phyloP scores from a whole-genome alignment of 1,140 invertebrate species.

The Phymastichus coffea region DNA sequence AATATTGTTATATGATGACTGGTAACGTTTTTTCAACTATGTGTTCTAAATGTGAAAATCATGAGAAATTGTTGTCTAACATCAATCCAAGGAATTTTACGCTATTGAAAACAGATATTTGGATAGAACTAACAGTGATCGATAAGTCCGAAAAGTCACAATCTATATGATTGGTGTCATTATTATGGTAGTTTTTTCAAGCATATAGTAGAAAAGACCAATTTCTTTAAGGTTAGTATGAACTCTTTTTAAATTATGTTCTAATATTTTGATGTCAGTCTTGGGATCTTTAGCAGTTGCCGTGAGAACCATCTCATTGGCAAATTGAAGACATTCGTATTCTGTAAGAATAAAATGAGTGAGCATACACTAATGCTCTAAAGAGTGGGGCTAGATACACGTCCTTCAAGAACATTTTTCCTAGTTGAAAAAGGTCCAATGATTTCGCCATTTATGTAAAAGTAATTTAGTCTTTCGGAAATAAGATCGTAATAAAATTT shows the following conservation, averaged over 20 bases:
- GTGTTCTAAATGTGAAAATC: neutral
- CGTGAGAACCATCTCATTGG: neutral
- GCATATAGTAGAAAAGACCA: neutral
- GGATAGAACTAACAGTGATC: neutral
- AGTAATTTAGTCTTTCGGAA: neutral
- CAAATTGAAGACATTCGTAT: neutral
- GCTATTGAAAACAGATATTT: neutral
- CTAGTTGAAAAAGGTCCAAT: neutral
- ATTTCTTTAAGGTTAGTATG: neutral
- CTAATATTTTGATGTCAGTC: neutral
- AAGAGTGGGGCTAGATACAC: neutral
- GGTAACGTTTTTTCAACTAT: neutral
- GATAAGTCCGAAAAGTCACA: neutral
- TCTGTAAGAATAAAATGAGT: neutral
- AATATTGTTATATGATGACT: neutral
- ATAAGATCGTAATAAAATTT: neutral
- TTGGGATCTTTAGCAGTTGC: neutral
- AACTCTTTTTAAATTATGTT: neutral
- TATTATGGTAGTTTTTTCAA: neutral
- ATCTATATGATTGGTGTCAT: neutral
- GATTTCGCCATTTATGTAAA: neutral
- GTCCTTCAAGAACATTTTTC: neutral
- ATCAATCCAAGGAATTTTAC: neutral
- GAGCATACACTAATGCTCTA: neutral
- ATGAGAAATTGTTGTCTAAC: neutral